Base-by-base conservation (phyloP, 64 coral and sea anemone genomes). In the Stichodactyla mertensii region DNA sequence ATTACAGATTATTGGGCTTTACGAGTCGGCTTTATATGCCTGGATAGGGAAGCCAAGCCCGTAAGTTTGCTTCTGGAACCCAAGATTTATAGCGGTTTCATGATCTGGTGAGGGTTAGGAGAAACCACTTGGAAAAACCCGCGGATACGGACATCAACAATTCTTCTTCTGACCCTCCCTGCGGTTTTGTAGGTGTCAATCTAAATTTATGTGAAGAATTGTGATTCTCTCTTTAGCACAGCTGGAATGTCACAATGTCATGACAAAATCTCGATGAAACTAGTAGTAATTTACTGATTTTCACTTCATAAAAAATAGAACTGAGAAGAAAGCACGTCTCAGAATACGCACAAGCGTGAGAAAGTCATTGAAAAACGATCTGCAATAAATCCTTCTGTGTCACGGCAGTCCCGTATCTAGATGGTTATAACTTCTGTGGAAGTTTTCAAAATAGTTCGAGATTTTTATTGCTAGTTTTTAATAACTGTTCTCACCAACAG, bases 401-500 rank as follows among this genome's bases (percentile, higher is more conserved):
- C 78, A 81, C 78, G 78, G 16, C 78, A 55, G 53, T 10, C 7
- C 31, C 18, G 15, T 52, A 20, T 81, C 11, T 6, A 7, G 1
- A 81, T 81, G 24, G 69, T 23, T 74, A 11, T 74, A 74, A 74
- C 69, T 74, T 74, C 78, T 53, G 78, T 53, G 16, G 19, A 52
- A 81, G 19, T 53, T 81, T 55, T 11, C 20, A 54, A 55, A 81
- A 81, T 81, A 52, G 13, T 22, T 45, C 16, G 4, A 16, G 51
- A 18, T 18, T 54, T 55, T 55, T 52, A 81, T 55, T 53, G 54
- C 51, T 19, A 74, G 69, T 55, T 81, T 55, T 81, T 53, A 81
- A 81, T 81, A 81, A 81, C 45, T 81, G 78, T 81, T 81, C 78
- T 52, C 78, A 55, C 78, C 78, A 53, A 52, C 13, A 52, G 36